Evolutionary conservation across 2,113 vertebrate species (phyloP), one percentile per base, ranked within the genome.

Genomic region (Jaculus jaculus): DNA sequence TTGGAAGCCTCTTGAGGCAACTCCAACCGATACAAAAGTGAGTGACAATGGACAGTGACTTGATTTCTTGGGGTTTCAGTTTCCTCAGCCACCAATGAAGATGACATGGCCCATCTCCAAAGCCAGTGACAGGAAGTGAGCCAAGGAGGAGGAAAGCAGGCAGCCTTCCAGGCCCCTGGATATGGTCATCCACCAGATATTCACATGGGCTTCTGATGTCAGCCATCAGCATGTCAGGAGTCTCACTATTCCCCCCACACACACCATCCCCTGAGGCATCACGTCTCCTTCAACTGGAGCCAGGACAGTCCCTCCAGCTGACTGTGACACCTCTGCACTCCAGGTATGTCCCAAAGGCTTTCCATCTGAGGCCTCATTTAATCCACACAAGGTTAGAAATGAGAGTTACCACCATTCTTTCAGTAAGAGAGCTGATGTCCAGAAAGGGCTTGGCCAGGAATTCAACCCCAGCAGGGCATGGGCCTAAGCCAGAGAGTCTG

Each of bases 371-470:
- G 4, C 28, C 32, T 15, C 26, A 3, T 28, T 61, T 30, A 2
- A 26, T 54, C 32, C 37, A 16, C 6, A 37, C 20, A 0, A 4
- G 0, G 1, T 5, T 1, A 0, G 2, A 7, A 7, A 20, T 4
- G 3, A 42, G 32, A 21, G 1, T 12, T 6, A 8, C 47, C 61
- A 21, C 8, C 26, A 3, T 7, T 6, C 69, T 17, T 5, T 42
- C 2, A 0, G 0, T 0, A 39, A 54, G 39, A 28, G 61, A 58
- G n/a, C 84, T 3, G 26, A 39, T 0, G 13, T 26, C 8, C 24
- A 32, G 32, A 24, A 34, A 30, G 10, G 1, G 4, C 24, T 18
- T 37, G 21, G 34, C n/a, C 60, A 26, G 75, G 63, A n/a, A 32
- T 21, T 37, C 34, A 65, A 5, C 47, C 21, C 32, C 11, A 34